A percentile compares a stretch with the other conserved stretches of the same genome.
These are phyloP conservation scores for Serripes groenlandicus DNA, from an alignment of 2,888 invertebrate species.

Conservation along the genomic window DNA sequence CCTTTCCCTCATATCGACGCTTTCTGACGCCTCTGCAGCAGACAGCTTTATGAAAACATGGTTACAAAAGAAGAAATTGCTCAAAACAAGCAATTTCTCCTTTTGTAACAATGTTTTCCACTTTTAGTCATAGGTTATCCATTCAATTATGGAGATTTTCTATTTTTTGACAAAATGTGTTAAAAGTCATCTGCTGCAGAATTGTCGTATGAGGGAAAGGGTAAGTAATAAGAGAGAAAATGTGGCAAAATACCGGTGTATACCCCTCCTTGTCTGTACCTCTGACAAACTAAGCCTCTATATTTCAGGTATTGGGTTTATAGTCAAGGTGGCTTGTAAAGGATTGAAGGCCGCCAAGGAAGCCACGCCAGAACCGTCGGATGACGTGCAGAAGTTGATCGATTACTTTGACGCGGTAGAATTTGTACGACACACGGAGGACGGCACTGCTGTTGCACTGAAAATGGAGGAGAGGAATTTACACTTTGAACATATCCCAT, in stretches of 20 bases:
- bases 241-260: not conserved
- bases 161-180: too few relatives aligned
- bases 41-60: too few relatives aligned
- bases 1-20: too few relatives aligned
- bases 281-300: not conserved
- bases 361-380: conserved; percentile 67
- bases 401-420: conserved; percentile 83
- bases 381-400: conserved; percentile 69
- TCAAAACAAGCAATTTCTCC: too few relatives aligned
- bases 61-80: too few relatives aligned
- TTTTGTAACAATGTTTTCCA: too few relatives aligned
- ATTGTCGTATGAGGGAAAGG: too few relatives aligned
- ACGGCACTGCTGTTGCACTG: conserved; percentile 79
- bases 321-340: conserved; percentile 80
- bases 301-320: conserved; percentile 79
- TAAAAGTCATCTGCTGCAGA: too few relatives aligned
- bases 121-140: too few relatives aligned
- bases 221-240: not conserved
- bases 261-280: not conserved
- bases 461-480: conserved; percentile 87
- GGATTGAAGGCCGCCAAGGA: conserved; percentile 81
- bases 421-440: conserved; percentile 78
- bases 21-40: too few relatives aligned
- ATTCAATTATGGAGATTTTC: too few relatives aligned
- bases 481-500: conserved; percentile 90